Evolutionary conservation across 2,888 invertebrate species (phyloP).

Genomic region (Ichneumon xanthorius): DNA sequence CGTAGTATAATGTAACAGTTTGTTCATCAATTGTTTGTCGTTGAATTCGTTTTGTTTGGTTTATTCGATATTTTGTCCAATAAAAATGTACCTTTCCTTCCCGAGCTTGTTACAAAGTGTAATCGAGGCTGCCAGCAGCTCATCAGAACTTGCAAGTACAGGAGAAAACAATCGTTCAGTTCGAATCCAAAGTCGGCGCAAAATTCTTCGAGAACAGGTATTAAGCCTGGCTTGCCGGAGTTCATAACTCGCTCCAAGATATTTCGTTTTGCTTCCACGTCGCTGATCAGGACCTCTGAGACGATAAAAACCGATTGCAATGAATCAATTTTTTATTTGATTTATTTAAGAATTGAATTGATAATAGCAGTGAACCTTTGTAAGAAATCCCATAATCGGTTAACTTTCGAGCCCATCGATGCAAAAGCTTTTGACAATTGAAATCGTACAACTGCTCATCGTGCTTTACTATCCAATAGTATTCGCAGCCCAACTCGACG

Average conservation of each 20-base stretch:
- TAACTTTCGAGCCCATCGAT: constrained; percentile 80
- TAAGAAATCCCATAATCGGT: constrained; percentile 79
- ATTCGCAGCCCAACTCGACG: constrained; percentile 78
- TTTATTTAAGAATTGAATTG: not conserved
- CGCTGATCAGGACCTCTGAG: constrained; percentile 78
- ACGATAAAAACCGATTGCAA: constrained; percentile 19
- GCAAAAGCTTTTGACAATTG: constrained; percentile 73
- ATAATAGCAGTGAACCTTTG: constrained; percentile 74
- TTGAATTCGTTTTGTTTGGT: constrained; percentile 15
- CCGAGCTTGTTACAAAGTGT: constrained; percentile 29
- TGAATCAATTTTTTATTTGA: not conserved
- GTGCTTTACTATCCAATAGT: constrained; percentile 74
- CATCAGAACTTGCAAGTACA: constrained; percentile 82
- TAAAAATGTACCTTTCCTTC: constrained; percentile 47
- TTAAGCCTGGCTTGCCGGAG: constrained; percentile 72
- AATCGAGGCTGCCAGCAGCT: constrained; percentile 84
- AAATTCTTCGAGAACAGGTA: constrained; percentile 83
- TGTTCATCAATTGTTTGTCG: not conserved
- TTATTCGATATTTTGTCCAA: constrained; percentile 6
- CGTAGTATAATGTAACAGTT: not conserved
- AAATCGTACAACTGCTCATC: constrained; percentile 68
- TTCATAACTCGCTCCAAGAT: constrained; percentile 78
- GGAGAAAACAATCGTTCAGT: constrained; percentile 80
- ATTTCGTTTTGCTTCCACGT: constrained; percentile 74
- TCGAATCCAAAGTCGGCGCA: constrained; percentile 84